A percentile compares a stretch with the other conserved stretches of the same genome.
Conservation (phyloP, 2,888 invertebrate species). For the Eupithecia exiguata region DNA sequence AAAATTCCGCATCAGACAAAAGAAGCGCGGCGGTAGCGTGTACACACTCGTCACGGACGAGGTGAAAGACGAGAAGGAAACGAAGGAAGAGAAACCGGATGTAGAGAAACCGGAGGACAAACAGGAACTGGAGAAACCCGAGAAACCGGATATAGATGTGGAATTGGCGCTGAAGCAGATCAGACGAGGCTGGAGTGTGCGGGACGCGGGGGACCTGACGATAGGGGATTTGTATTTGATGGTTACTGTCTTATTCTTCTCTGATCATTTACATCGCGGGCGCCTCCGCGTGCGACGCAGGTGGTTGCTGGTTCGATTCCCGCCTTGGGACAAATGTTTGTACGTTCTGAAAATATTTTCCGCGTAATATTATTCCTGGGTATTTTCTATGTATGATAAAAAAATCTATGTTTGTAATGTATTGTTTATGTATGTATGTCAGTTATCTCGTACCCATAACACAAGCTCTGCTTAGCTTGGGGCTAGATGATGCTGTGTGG, state of each 20-base stretch:
- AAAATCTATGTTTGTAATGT: too few relatives aligned
- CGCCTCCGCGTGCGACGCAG: too few relatives aligned
- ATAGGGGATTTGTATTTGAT: slow-evolving; percentile 96
- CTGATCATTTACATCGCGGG: too few relatives aligned
- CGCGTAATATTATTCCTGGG: too few relatives aligned
- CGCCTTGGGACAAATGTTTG: too few relatives aligned
- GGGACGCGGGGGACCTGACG: slow-evolving; percentile 90
- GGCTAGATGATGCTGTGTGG: too few relatives aligned
- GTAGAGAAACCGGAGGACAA: slow-evolving; percentile 49
- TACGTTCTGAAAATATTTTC: too few relatives aligned
- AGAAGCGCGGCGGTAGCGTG: slow-evolving; percentile 72
- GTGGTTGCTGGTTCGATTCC: too few relatives aligned
- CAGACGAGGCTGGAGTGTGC: slow-evolving; percentile 90
- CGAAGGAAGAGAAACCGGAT: slow-evolving; percentile 45
- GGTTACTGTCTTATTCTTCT: slow-evolving; percentile 82
- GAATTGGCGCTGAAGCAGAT: slow-evolving; percentile 75
- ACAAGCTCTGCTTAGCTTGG: too few relatives aligned
- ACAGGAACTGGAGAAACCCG: background rate
- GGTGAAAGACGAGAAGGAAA: slow-evolving; percentile 52
- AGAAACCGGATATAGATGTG: slow-evolving; percentile 64
- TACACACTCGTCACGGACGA: slow-evolving; percentile 69
- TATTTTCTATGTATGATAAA: too few relatives aligned
- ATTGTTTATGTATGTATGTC: too few relatives aligned
- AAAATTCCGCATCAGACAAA: slow-evolving; percentile 74
- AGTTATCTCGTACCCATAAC: too few relatives aligned